Evolutionary conservation across 2,888 invertebrate species (phyloP), one percentile per base, ranked within the genome.

Genomic region (Apamea epomidion): DNA sequence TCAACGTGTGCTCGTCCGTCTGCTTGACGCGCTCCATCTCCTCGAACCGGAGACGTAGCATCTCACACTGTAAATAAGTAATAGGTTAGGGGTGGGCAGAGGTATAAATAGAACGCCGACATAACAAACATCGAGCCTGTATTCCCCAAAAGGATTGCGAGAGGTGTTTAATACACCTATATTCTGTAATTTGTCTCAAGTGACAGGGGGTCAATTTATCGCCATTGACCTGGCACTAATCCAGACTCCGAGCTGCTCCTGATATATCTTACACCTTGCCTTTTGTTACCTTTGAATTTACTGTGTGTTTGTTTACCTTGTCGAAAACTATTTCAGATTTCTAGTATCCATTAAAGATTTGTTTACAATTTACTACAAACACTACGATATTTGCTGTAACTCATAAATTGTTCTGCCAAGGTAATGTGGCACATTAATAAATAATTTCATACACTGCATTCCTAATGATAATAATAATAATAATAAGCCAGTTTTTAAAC

Each of bases 11-110:
- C 67, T 93, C 92, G 84, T 95, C 94, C 8, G 92, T 91, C 76
- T 94, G 92, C 90, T 96, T 97, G 72, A 97, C 97, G 29, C 96
- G 95, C 85, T 97, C 96, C 93, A 97, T 95, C 90, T 97, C 96
- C 68, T 97, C 97, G 80, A 98, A 95, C 70, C 97, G 96, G 74
- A 97, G 95, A 84, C 97, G 96, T 78, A 98, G 92, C 92, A 96
- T 94, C 87, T 97, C 97, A 86, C 97, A 97, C 97, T 97, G 90
- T 7, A 90, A 90, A 74, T 2, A 62, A 51, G 60, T 21, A 62
- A 60, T 5, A 25, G 21, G 0, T 77, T 67, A 51, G n/a, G 2
- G 3, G 42, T 48, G 37, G 14, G 54, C 73, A 76, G 58, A 65
- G 14, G 8, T 25, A 10, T 51, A 74, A 48, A 48, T 18, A 51